Percentiles rank a stretch among this genome's conserved stretches.
Evolutionary conservation across 2,113 vertebrate genomes (phyloP).

Genomic region (Arenaria interpres): DNA sequence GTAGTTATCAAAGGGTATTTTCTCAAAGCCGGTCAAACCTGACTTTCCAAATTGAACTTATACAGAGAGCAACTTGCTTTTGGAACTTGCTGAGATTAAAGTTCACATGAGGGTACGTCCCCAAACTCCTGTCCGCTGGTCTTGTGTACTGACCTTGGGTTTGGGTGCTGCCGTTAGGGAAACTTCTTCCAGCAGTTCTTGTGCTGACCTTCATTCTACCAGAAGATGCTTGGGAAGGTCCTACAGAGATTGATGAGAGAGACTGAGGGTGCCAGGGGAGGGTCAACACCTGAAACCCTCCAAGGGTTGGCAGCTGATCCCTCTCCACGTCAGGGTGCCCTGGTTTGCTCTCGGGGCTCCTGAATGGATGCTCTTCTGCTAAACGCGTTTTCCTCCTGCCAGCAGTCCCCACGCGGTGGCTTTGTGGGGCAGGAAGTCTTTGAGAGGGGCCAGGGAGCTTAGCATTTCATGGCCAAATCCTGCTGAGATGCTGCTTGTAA

Average conservation of each 20-base stretch:
- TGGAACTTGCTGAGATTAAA: neutral
- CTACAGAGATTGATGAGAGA: neutral
- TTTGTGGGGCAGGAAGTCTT: neutral
- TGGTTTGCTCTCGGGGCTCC: accelerated
- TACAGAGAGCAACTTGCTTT: neutral
- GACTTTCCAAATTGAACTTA: neutral
- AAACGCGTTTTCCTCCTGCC: neutral
- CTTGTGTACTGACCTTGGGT: neutral
- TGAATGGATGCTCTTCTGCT: neutral
- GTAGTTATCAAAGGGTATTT: neutral
- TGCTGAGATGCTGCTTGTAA: neutral
- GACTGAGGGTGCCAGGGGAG: neutral
- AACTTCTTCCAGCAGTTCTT: neutral
- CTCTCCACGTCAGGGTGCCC: neutral
- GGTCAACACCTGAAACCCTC: neutral
- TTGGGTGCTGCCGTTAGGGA: neutral
- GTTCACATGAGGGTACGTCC: neutral
- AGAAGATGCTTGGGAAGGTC: neutral
- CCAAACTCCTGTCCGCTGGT: neutral
- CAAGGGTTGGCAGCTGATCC: neutral
- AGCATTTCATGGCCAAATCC: neutral
- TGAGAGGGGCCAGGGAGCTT: neutral
- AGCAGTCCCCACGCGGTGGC: accelerated
- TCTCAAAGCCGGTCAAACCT: neutral
- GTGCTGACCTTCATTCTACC: too few species aligned